These are phyloP conservation scores for Rhinella marina DNA, from an alignment of 2,797 vertebrate genomes.

Conservation along the genomic window DNA sequence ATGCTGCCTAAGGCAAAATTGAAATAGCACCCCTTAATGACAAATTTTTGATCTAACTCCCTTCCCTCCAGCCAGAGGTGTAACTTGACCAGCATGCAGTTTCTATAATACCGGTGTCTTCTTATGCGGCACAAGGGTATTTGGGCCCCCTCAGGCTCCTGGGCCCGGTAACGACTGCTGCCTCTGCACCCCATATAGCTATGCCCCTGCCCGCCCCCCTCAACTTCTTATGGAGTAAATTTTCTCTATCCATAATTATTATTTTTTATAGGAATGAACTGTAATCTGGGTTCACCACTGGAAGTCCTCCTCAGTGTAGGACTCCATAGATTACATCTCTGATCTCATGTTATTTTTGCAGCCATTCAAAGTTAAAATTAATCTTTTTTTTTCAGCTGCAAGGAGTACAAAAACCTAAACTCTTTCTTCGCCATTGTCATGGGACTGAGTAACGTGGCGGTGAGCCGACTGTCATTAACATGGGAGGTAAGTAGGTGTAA, in stretches of 20 bases:
- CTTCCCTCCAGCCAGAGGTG: no score
- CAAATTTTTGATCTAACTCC: no score
- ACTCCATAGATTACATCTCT: neutral
- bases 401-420: conserved; percentile 96
- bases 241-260: no score
- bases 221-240: no score
- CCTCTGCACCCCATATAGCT: no score
- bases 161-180: no score
- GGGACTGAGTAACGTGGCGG: conserved; percentile 95
- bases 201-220: neutral
- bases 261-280: neutral
- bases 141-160: no score
- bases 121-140: no score
- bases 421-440: conserved; percentile 95
- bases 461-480: conserved; percentile 90
- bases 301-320: neutral
- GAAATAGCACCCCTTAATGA: no score
- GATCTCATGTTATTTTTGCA: neutral
- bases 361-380: neutral
- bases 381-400: conserved; percentile 83
- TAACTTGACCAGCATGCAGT: no score
- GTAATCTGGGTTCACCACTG: neutral
- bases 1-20: no score
- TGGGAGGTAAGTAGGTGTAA: conserved; percentile 89
- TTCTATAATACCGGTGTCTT: no score